Evolutionary conservation across 2,797 vertebrate species (phyloP).

Genomic region (Dallia pectoralis): DNA sequence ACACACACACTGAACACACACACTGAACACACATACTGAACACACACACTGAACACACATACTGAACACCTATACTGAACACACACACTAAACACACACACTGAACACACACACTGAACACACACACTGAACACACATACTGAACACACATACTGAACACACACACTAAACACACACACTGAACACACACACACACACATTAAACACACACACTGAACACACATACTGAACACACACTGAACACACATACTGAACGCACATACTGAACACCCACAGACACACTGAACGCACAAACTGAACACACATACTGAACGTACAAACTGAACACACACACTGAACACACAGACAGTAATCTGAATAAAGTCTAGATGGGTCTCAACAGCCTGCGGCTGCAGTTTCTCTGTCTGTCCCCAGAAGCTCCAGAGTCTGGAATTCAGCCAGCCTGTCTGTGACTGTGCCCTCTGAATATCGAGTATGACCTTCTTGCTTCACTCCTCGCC

Average conservation of each 20-base stretch:
- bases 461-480: constrained; percentile 39
- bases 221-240: not conserved
- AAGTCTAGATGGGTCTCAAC: not conserved
- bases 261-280: too few species aligned
- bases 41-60: too few species aligned
- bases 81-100: too few species aligned
- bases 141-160: too few species aligned
- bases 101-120: not conserved
- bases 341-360: not conserved
- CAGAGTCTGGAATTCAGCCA: constrained; percentile 62
- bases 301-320: too few species aligned
- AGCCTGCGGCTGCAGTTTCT: constrained; percentile 24
- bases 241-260: too few species aligned
- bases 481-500: constrained; percentile 18
- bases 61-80: too few species aligned
- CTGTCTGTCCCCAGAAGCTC: constrained; percentile 53
- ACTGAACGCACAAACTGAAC: not conserved
- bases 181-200: not conserved
- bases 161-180: not conserved
- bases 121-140: too few species aligned
- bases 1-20: too few species aligned
- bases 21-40: not conserved
- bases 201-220: too few species aligned
- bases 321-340: not conserved
- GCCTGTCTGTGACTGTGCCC: constrained; percentile 56